phyloP scores from a whole-genome alignment of 2,113 vertebrate species.

The Forbesichthys agassizii region DNA sequence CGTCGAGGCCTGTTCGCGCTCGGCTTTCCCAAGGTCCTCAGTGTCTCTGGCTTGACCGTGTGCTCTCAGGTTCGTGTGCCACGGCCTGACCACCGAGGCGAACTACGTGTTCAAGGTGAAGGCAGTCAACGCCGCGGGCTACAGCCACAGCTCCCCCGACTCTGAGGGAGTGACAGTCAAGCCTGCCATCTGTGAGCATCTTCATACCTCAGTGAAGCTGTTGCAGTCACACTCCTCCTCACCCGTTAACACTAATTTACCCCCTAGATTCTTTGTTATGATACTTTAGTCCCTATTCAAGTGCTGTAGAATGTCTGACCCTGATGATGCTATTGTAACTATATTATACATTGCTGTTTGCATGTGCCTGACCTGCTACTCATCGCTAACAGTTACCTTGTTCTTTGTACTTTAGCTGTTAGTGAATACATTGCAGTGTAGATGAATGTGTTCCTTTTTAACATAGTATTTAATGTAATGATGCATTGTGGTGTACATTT shows the following conservation, averaged over 20 bases:
- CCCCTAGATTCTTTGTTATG: not conserved
- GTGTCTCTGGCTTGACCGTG: not conserved
- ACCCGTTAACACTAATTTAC: not conserved
- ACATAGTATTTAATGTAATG: not conserved
- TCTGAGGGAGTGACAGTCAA: constrained; percentile 89
- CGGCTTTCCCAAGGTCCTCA: no score
- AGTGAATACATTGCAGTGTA: not conserved
- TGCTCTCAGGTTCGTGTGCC: constrained; percentile 86
- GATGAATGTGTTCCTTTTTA: constrained; percentile 7
- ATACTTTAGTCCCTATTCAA: not conserved
- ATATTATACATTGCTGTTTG: constrained; percentile 5
- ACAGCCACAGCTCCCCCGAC: constrained; percentile 85
- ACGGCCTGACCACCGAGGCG: constrained; percentile 82
- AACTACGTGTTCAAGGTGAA: constrained; percentile 90
- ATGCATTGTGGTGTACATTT: constrained; percentile 25
- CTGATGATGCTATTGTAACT: not conserved
- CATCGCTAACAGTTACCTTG: constrained; percentile 18
- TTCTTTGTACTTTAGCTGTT: not conserved
- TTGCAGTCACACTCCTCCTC: not conserved
- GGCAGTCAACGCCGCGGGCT: constrained; percentile 95
- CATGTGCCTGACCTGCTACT: constrained; percentile 27
- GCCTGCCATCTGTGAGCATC: constrained; percentile 88
- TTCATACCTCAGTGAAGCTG: not conserved
- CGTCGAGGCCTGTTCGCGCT: constrained; percentile 4
- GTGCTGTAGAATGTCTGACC: not conserved